Evolutionary conservation across 2,888 invertebrate genomes (phyloP).

Genomic region (Philonicus albiceps): DNA sequence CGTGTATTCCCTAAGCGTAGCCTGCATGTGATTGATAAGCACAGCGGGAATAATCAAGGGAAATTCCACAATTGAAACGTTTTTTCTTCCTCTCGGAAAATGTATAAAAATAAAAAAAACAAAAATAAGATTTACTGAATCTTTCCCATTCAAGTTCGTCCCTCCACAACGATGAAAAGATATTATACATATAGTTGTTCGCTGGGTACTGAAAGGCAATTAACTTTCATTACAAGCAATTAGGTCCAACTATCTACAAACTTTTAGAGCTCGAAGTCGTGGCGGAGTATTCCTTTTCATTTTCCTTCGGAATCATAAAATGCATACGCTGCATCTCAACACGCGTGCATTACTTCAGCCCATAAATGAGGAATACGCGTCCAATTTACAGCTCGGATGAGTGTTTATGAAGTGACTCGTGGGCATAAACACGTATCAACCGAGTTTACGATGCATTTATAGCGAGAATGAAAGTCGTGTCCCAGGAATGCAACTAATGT

Average conservation of each 20-base stretch:
- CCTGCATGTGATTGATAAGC: background rate
- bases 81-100: background rate
- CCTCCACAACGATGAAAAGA: background rate
- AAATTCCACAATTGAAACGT: background rate
- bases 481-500: background rate
- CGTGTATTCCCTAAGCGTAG: background rate
- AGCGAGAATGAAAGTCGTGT: background rate
- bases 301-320: background rate
- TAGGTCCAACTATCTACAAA: background rate
- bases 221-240: conserved; percentile 3
- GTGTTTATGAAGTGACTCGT: conserved; percentile 22
- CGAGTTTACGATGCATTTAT: conserved; percentile 29
- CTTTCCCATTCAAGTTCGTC: background rate
- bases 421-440: conserved; percentile 24
- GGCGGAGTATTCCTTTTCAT: background rate
- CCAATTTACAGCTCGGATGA: conserved; percentile 26
- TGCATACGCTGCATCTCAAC: background rate
- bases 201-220: background rate
- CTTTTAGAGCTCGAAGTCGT: background rate
- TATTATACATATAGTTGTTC: background rate
- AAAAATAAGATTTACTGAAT: background rate
- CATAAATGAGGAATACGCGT: conserved; percentile 27
- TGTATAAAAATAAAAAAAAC: background rate
- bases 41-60: background rate
- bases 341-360: background rate